A percentile compares a stretch with the other conserved stretches of the same genome.
Evolutionary conservation across 2,113 vertebrate species (phyloP).

Genomic region (Thalassarche chlororhynchos): DNA sequence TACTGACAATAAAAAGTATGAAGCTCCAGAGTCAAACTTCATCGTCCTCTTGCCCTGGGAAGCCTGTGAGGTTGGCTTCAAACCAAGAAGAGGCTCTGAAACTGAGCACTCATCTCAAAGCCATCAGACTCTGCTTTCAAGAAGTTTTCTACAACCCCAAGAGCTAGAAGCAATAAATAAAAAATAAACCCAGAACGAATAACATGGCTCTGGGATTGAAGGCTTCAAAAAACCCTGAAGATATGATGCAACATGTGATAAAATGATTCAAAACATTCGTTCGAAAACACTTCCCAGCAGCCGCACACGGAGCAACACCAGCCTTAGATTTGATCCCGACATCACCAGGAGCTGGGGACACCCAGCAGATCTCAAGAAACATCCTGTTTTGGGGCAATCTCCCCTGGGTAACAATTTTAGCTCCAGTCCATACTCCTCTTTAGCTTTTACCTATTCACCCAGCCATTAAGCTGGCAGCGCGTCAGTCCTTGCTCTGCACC

Average conservation of each 20-base stretch:
- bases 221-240: background rate
- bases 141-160: background rate
- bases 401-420: background rate
- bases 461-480: background rate
- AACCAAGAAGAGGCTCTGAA: background rate
- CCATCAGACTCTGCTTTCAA: background rate
- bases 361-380: background rate
- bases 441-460: background rate
- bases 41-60: background rate
- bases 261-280: background rate
- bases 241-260: background rate
- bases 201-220: background rate
- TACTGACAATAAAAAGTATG: background rate
- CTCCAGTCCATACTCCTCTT: background rate
- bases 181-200: background rate
- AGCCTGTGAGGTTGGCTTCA: background rate
- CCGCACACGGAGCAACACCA: rapidly evolving
- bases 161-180: background rate
- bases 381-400: background rate
- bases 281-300: background rate
- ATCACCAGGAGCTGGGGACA: background rate
- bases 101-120: background rate
- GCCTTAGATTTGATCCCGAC: background rate
- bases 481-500: background rate
- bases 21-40: background rate